Conservation (phyloP, 2,797 vertebrate genomes). For the Melanotaenia maccullochi region DNA sequence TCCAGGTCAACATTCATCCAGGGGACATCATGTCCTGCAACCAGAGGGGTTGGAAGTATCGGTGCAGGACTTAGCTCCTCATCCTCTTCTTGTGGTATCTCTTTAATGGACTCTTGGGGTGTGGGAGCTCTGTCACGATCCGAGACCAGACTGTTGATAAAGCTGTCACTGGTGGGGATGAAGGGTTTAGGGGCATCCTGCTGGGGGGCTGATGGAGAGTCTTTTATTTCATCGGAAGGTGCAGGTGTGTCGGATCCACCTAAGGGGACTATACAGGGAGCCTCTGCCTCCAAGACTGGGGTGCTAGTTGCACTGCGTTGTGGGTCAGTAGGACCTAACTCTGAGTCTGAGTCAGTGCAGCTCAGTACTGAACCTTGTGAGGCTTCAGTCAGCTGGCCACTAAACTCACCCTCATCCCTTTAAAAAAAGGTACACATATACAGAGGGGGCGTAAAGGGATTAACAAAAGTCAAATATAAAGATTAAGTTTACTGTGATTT, state of each 20-base stretch:
- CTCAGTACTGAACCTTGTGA: constrained; percentile 80
- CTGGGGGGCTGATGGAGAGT: constrained; percentile 5
- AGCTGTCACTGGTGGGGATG: constrained; percentile 83
- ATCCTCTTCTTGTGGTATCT: constrained; percentile 43
- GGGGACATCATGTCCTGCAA: constrained; percentile 69
- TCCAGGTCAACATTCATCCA: constrained; percentile 96
- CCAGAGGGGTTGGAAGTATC: constrained; percentile 53
- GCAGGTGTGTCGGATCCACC: constrained; percentile 38
- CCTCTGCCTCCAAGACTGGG: constrained; percentile 60
- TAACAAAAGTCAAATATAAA: background rate
- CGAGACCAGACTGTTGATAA: constrained; percentile 83
- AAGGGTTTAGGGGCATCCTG: constrained; percentile 58
- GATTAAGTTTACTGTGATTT: background rate
- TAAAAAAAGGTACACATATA: constrained; percentile 8
- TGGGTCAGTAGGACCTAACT: constrained; percentile 64
- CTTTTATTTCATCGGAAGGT: constrained; percentile 32
- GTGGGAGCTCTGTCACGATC: constrained; percentile 69
- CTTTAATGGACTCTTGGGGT: constrained; percentile 45
- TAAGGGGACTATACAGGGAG: constrained; percentile 64
- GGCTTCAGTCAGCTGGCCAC: constrained; percentile 86
- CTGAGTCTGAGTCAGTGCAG: constrained; percentile 85
- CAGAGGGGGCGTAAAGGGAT: background rate
- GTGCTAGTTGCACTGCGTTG: constrained; percentile 36
- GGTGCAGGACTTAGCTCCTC: constrained; percentile 46
- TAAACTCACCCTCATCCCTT: constrained; percentile 87